Conservation (phyloP, 2,797 vertebrate species). For the Neosalanx taihuensis region DNA sequence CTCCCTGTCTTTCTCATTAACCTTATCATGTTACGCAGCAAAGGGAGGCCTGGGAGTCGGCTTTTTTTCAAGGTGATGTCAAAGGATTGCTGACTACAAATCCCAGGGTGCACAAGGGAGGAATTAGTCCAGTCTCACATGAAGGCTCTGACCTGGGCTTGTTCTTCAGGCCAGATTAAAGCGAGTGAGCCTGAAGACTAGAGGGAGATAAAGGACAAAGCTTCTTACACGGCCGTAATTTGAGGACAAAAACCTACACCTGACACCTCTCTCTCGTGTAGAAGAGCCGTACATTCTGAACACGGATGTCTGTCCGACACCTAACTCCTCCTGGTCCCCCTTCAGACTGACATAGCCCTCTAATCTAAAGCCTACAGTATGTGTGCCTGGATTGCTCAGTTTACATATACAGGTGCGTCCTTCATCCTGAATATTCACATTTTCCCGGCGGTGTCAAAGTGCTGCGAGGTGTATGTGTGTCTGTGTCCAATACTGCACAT, state of each 20-base stretch:
- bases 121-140: slow-evolving; percentile 53
- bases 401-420: too few relatives aligned
- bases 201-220: slow-evolving; percentile 50
- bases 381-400: not conserved
- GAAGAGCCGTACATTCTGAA: slow-evolving; percentile 13
- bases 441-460: too few relatives aligned
- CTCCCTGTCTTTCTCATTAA: slow-evolving; percentile 60
- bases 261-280: slow-evolving; percentile 35
- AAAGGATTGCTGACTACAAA: slow-evolving; percentile 66
- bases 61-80: slow-evolving; percentile 56
- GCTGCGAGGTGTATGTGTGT: not conserved
- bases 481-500: not conserved
- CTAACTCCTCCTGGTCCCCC: not conserved
- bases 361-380: not conserved
- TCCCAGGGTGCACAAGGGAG: slow-evolving; percentile 49
- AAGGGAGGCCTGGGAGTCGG: slow-evolving; percentile 40
- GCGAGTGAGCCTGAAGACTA: slow-evolving; percentile 35
- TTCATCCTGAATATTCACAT: too few relatives aligned
- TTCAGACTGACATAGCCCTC: not conserved
- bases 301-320: not conserved
- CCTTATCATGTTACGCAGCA: slow-evolving; percentile 49
- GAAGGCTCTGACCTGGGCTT: slow-evolving; percentile 54
- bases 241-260: slow-evolving; percentile 22
- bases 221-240: slow-evolving; percentile 31
- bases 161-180: slow-evolving; percentile 43